Conservation (phyloP, 1,140 invertebrate genomes). For the Alviniconcha marisindica region DNA sequence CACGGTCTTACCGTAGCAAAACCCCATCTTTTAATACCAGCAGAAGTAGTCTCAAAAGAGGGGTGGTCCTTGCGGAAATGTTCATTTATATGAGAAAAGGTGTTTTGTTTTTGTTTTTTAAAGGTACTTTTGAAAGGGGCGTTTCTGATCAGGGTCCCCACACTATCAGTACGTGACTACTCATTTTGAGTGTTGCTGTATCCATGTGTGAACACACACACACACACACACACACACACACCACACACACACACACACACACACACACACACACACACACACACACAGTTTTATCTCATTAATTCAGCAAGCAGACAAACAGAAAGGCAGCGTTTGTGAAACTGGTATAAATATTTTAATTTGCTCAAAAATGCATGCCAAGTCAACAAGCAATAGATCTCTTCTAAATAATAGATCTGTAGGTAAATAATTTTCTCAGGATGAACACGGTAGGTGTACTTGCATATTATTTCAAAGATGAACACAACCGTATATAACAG, state of each 20-base stretch:
- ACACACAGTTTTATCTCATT: background rate
- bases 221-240: constrained; percentile 28
- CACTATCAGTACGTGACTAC: background rate
- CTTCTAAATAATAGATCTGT: background rate
- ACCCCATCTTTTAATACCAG: too few species aligned
- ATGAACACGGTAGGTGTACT: background rate
- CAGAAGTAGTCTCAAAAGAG: too few species aligned
- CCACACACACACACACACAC: constrained; percentile 30
- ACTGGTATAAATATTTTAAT: background rate
- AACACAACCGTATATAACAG: background rate
- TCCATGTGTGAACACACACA: background rate
- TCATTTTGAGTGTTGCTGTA: too few species aligned
- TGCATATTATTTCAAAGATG: background rate
- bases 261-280: constrained; percentile 23
- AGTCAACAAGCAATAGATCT: background rate
- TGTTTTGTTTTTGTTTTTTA: background rate
- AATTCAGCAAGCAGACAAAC: background rate
- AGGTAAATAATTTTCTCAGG: background rate
- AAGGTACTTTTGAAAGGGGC: background rate
- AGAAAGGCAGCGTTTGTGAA: background rate
- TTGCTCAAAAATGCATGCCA: background rate
- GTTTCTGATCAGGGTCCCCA: background rate
- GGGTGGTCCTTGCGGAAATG: background rate
- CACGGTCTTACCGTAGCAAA: too few species aligned
- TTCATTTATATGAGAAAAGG: background rate